phyloP scores from a whole-genome alignment of 2,113 vertebrate genomes.

The Phalacrocorax carbo region DNA sequence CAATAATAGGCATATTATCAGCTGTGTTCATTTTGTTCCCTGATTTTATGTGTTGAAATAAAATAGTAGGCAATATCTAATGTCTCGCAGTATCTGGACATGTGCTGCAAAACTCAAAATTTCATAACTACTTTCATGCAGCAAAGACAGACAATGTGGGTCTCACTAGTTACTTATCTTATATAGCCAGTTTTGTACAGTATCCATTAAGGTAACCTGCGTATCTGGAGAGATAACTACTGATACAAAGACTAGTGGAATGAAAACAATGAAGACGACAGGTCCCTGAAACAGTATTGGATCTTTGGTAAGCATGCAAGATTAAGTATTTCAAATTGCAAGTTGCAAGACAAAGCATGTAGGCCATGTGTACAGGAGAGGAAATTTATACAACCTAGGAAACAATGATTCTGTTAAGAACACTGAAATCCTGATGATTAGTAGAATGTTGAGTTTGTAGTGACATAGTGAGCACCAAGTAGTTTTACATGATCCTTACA shows the following conservation, averaged over 20 bases:
- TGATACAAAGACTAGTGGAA: rapidly evolving
- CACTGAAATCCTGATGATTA: background rate
- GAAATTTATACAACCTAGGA: background rate
- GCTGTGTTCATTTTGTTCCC: background rate
- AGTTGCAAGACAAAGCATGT: background rate
- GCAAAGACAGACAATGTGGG: background rate
- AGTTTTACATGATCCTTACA: background rate
- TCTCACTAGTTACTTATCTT: background rate
- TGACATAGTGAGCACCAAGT: background rate
- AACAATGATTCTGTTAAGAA: background rate
- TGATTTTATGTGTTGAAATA: background rate
- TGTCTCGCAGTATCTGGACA: background rate
- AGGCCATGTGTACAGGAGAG: background rate
- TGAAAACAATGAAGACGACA: background rate
- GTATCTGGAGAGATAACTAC: background rate
- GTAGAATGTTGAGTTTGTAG: background rate
- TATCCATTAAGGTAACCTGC: background rate
- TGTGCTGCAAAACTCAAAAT: background rate
- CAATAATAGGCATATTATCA: background rate
- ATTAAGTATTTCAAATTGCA: background rate
- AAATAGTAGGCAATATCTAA: background rate
- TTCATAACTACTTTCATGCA: background rate
- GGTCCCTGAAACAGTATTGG: background rate
- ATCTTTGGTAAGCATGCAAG: background rate
- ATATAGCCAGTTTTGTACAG: background rate